phyloP scores from a whole-genome alignment of 2,888 invertebrate genomes.

The Scaptomyza caliginosa region DNA sequence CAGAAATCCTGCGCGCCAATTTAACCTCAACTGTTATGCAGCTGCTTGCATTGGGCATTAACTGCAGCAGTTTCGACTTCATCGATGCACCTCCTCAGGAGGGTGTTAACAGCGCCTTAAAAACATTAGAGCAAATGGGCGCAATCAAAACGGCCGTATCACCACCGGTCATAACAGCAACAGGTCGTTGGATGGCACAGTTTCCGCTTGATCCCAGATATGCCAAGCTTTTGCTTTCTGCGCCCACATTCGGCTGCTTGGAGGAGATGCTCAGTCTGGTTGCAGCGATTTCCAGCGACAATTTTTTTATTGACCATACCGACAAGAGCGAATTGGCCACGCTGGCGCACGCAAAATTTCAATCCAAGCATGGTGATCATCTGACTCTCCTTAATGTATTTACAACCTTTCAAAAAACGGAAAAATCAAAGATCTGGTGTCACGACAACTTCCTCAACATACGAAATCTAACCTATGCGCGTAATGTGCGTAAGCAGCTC shows the following conservation, averaged over 20 bases:
- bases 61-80: slow-evolving; percentile 93
- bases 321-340: slow-evolving; percentile 91
- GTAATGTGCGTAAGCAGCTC: slow-evolving; percentile 92
- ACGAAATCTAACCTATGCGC: slow-evolving; percentile 92
- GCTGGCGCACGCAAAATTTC: slow-evolving; percentile 90
- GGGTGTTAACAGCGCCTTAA: slow-evolving; percentile 87
- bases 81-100: slow-evolving; percentile 94
- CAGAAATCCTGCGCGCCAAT: slow-evolving; percentile 93
- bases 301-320: slow-evolving; percentile 88
- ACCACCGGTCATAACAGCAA: slow-evolving; percentile 88
- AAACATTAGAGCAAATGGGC: slow-evolving; percentile 86
- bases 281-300: slow-evolving; percentile 94
- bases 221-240: slow-evolving; percentile 91
- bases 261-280: slow-evolving; percentile 93
- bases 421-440: slow-evolving; percentile 92
- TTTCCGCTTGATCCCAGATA: slow-evolving; percentile 97
- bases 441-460: slow-evolving; percentile 94
- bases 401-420: slow-evolving; percentile 89
- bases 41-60: slow-evolving; percentile 92
- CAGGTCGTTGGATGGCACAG: slow-evolving; percentile 93
- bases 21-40: slow-evolving; percentile 87
- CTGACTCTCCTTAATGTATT: slow-evolving; percentile 95
- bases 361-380: slow-evolving; percentile 95
- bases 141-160: slow-evolving; percentile 87
- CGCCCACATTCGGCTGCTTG: slow-evolving; percentile 90